A percentile compares a stretch with the other conserved stretches of the same genome.
phyloP scores from a whole-genome alignment of 2,888 invertebrate species.

The Fabriciana adippe region DNA sequence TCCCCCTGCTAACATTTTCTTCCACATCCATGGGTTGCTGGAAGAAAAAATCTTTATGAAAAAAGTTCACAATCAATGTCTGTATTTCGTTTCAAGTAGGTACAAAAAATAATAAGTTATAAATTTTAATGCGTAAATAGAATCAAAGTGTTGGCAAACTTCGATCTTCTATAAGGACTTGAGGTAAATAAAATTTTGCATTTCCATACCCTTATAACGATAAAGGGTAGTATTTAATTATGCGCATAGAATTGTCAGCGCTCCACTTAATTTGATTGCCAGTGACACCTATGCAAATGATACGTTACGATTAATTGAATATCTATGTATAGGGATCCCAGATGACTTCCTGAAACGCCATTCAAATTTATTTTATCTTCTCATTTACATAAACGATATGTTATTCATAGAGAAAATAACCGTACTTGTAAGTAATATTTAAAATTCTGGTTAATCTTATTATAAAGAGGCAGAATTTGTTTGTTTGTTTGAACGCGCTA shows the following conservation, averaged over 20 bases:
- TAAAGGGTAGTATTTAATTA: constrained; percentile 73
- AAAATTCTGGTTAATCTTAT: too few species aligned
- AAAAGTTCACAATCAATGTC: too few species aligned
- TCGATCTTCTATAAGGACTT: constrained; percentile 5
- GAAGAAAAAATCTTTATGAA: too few species aligned
- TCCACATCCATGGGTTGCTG: too few species aligned
- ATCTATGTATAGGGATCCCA: constrained; percentile 67
- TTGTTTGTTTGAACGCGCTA: too few species aligned
- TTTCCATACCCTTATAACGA: constrained; percentile 54
- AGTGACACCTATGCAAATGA: constrained; percentile 79
- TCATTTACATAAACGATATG: constrained; percentile 17
- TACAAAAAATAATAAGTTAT: not conserved
- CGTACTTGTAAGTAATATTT: too few species aligned
- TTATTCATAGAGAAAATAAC: not conserved
- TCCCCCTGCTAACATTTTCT: too few species aligned
- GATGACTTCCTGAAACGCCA: constrained; percentile 51
- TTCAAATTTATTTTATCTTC: constrained; percentile 39
- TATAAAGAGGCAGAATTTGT: too few species aligned
- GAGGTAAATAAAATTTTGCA: constrained; percentile 42
- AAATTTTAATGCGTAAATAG: not conserved
- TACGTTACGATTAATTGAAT: constrained; percentile 76
- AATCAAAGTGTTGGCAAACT: not conserved
- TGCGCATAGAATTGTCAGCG: constrained; percentile 66
- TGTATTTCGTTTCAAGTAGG: too few species aligned
- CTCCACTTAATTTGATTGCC: constrained; percentile 76